Percentiles rank a stretch among this genome's conserved stretches.
These are phyloP conservation scores for Vulpes vulpes DNA, from an alignment of 2,113 vertebrate genomes.

Conservation along the genomic window DNA sequence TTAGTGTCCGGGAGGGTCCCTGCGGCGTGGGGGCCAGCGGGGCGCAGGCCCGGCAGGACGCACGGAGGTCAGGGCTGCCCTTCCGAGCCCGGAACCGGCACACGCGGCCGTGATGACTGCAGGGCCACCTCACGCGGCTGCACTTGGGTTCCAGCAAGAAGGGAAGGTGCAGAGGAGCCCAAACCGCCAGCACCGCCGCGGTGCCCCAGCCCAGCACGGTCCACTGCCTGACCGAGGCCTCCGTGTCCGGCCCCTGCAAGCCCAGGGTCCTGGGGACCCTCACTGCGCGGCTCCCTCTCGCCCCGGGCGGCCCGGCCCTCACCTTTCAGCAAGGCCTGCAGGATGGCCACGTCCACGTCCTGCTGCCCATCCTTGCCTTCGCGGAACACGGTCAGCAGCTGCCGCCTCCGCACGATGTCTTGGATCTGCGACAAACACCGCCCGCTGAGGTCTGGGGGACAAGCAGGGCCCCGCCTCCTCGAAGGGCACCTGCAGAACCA, in stretches of 20 bases:
- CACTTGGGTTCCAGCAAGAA: no score
- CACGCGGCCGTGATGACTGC: not conserved
- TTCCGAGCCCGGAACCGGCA: fast-evolving
- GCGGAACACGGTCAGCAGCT: slow-evolving; percentile 94
- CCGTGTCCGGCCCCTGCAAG: fast-evolving
- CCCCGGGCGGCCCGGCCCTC: not conserved
- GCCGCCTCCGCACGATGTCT: slow-evolving; percentile 92
- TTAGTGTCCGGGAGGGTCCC: fast-evolving
- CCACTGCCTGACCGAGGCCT: fast-evolving
- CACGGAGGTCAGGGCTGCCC: fast-evolving
- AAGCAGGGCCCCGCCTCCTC: not conserved
- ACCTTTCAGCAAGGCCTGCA: slow-evolving; percentile 98
- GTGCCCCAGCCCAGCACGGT: not conserved
- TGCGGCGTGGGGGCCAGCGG: fast-evolving
- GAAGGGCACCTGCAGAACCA: fast-evolving
- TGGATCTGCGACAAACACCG: slow-evolving; percentile 91
- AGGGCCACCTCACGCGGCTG: fast-evolving
- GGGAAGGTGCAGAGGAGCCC: not conserved
- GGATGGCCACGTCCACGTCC: slow-evolving; percentile 96
- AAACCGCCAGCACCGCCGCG: fast-evolving
- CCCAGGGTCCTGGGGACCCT: not conserved
- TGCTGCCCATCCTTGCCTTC: slow-evolving; percentile 91
- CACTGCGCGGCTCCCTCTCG: fast-evolving
- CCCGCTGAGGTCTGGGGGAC: fast-evolving
- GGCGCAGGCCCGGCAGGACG: fast-evolving